Percentiles rank a stretch among this genome's conserved stretches.
phyloP scores from a whole-genome alignment of 23 tunicate species.

The Styela plicata region DNA sequence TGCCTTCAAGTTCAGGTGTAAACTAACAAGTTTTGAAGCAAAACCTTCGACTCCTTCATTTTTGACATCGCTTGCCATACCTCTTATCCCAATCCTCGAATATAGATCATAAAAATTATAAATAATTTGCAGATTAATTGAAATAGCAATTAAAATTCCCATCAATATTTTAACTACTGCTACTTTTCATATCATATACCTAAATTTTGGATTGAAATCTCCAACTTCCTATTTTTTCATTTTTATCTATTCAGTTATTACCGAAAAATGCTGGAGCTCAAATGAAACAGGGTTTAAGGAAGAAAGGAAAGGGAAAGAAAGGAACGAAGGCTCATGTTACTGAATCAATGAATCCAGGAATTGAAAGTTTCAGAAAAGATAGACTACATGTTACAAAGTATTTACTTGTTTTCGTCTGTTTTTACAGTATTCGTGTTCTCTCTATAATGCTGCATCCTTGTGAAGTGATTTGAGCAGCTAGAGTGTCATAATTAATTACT shows the following conservation, averaged over 20 bases:
- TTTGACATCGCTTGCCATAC: no score
- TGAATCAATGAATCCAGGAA: slow-evolving; percentile 79
- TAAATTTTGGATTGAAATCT: background rate
- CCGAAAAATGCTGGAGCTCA: slow-evolving; percentile 68
- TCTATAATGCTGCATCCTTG: background rate
- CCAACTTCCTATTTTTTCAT: slow-evolving; percentile 9
- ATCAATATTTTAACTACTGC: no score
- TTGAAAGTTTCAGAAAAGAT: slow-evolving; percentile 82
- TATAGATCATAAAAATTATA: no score
- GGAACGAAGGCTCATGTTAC: slow-evolving; percentile 39
- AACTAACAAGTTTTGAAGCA: no score
- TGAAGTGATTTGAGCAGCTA: no score
- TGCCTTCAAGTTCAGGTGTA: no score
- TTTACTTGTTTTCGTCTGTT: no score
- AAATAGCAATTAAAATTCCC: no score
- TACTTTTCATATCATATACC: background rate
- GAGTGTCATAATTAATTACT: no score
- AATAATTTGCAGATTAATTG: no score
- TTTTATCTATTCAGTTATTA: slow-evolving; percentile 37
- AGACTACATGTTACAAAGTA: slow-evolving; percentile 74
- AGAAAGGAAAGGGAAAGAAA: slow-evolving; percentile 72
- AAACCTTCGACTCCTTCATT: no score
- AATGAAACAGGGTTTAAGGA: slow-evolving; percentile 44
- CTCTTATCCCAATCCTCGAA: no score
- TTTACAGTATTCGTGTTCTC: background rate